A percentile compares a stretch with the other conserved stretches of the same genome.
These are phyloP conservation scores for Pelosia muscerda DNA, from an alignment of 2,888 invertebrate species.

Conservation along the genomic window DNA sequence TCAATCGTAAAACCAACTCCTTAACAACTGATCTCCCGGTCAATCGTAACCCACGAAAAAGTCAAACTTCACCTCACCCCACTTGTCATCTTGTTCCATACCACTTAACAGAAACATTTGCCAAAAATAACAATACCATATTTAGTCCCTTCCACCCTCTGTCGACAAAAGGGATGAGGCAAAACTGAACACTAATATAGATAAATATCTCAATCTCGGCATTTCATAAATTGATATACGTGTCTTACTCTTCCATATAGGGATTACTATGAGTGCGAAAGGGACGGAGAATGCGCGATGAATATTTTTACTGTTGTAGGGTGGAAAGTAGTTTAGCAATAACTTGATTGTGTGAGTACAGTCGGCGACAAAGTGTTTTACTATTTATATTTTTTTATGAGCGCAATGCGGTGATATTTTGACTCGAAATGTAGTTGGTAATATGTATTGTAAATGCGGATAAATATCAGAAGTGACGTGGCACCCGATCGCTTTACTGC, in stretches of 20 bases:
- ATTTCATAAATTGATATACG: slow-evolving; percentile 54
- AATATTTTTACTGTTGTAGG: slow-evolving; percentile 58
- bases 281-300: slow-evolving; percentile 42
- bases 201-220: slow-evolving; percentile 52
- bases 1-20: not conserved
- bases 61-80: slow-evolving; percentile 26
- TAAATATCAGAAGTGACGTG: too few relatives aligned
- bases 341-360: slow-evolving; percentile 45
- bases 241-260: slow-evolving; percentile 31
- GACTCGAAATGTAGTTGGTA: too few relatives aligned
- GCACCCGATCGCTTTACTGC: too few relatives aligned
- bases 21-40: not conserved
- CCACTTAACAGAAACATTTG: slow-evolving; percentile 46
- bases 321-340: slow-evolving; percentile 52
- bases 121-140: slow-evolving; percentile 42
- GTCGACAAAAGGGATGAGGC: slow-evolving; percentile 38
- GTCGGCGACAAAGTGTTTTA: slow-evolving; percentile 15
- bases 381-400: not conserved
- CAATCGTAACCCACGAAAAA: not conserved
- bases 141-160: slow-evolving; percentile 31
- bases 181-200: slow-evolving; percentile 48
- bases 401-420: not conserved
- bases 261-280: slow-evolving; percentile 21
- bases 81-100: slow-evolving; percentile 31
- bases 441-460: too few relatives aligned